Evolutionary conservation across 1,140 invertebrate species (phyloP).

Genomic region (Melanaphis sacchari): DNA sequence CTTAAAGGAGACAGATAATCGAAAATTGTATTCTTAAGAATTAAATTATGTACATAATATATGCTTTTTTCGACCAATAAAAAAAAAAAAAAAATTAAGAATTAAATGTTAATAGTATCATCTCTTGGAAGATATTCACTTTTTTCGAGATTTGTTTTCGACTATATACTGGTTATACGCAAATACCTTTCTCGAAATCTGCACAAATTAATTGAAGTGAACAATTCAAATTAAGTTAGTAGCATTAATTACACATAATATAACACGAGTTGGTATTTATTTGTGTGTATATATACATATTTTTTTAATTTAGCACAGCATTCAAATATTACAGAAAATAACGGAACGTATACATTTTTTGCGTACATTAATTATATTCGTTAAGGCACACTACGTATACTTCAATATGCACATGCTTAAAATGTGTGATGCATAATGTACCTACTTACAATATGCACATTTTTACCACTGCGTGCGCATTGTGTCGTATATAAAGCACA

Average conservation of each 20-base stretch:
- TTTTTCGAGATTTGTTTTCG: background rate
- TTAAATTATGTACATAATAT: too few relatives aligned
- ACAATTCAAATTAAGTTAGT: constrained; percentile 5
- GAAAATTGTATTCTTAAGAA: too few relatives aligned
- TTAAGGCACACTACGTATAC: background rate
- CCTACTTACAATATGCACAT: background rate
- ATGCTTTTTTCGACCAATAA: too few relatives aligned
- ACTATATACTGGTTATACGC: background rate
- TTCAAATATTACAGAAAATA: background rate
- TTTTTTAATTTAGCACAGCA: background rate
- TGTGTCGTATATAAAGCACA: background rate
- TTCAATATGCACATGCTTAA: background rate
- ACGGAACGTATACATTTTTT: background rate
- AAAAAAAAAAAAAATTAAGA: too few relatives aligned
- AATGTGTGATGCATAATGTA: background rate
- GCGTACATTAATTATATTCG: background rate
- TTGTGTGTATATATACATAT: background rate
- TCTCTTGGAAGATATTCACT: background rate
- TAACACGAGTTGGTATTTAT: background rate
- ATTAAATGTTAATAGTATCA: too few relatives aligned
- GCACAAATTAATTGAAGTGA: background rate
- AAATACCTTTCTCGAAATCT: background rate
- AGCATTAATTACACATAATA: background rate
- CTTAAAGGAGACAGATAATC: too few relatives aligned
- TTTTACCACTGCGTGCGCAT: too few relatives aligned